Evolutionary conservation across 1,140 invertebrate species (phyloP), one percentile per base, ranked within the genome.

Genomic region (Drosophila eugracilis): DNA sequence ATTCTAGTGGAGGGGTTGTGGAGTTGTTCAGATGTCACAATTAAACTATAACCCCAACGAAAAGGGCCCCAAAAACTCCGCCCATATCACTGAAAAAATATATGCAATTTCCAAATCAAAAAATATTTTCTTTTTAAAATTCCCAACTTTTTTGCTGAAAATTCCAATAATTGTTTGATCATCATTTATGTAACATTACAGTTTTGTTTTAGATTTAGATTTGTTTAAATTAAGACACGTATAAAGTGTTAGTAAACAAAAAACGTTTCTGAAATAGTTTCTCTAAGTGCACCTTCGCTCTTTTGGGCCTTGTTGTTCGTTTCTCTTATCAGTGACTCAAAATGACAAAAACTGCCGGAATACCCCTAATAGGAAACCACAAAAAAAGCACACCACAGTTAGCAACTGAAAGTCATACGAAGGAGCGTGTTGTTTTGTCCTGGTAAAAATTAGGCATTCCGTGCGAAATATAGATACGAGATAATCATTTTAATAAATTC

Each of bases 401-500:
- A n/a, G n/a, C n/a, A 39, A 32, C 24, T 44, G 41, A 57, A 28
- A 30, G 15, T 19, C 15, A 22, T 17, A 41, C 32, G 36, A 26
- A 44, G 36, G 34, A 14, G 37, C 30, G 39, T 55, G 53, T 76
- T 39, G 41, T 41, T 34, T 47, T 42, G 42, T 60, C 39, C 37
- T 39, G 26, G 44, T 39, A 76, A 70, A 88, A 88, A 88, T 88
- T 88, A 88, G 49, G 83, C 83, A 88, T 88, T 88, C 83, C 72
- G 84, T 88, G 78, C 83, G 75, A 88, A 89, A 89, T 84, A 66
- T 76, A 78, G 63, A 72, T 65, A 89, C 78, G 84, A 88, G 83
- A 88, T 88, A 88, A 88, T 88, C 83, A 88, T 88, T 88, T 88
- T 88, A 88, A 88, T 88, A 88, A 89, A 88, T 88, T 88, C 89